Evolutionary conservation across 2,113 vertebrate genomes (phyloP).

Genomic region (Etia nguti): DNA sequence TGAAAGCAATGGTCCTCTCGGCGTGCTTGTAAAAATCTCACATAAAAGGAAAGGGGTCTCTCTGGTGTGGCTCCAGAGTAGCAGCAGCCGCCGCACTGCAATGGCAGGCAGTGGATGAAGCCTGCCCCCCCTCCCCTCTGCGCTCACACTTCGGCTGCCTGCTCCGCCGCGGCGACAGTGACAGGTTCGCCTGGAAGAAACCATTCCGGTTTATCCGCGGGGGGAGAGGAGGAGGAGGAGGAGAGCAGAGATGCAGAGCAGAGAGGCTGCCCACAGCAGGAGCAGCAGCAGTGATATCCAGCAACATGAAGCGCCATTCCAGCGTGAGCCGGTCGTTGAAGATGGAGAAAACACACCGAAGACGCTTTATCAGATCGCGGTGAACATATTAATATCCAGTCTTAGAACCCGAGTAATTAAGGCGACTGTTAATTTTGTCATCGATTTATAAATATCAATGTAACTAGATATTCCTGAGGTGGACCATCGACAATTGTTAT

Average conservation of each 20-base stretch:
- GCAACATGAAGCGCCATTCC: slow-evolving; percentile 50
- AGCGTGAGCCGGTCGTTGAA: neutral
- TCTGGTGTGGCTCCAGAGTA: slow-evolving; percentile 60
- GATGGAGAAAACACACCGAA: neutral
- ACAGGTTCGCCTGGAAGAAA: slow-evolving; percentile 75
- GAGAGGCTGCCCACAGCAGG: slow-evolving; percentile 38
- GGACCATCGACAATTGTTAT: neutral
- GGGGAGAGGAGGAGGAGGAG: slow-evolving; percentile 39
- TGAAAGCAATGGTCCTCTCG: slow-evolving; percentile 32
- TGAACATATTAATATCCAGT: neutral
- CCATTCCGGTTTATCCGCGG: slow-evolving; percentile 66
- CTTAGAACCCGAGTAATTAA: neutral
- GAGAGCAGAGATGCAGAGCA: slow-evolving; percentile 31
- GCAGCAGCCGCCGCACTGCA: slow-evolving; percentile 71
- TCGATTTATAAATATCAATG: neutral
- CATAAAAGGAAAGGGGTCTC: slow-evolving; percentile 24
- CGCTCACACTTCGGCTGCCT: slow-evolving; percentile 59
- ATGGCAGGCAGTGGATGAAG: slow-evolving; percentile 72
- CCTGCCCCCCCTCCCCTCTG: slow-evolving; percentile 39
- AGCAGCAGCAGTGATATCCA: slow-evolving; percentile 13
- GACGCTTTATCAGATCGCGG: neutral
- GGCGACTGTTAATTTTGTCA: neutral
- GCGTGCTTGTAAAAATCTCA: slow-evolving; percentile 38
- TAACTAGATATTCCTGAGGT: neutral
- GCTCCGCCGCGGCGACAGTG: slow-evolving; percentile 67